Base-by-base conservation (phyloP, 1,140 invertebrate genomes). In the Macrocentrus cingulum region DNA sequence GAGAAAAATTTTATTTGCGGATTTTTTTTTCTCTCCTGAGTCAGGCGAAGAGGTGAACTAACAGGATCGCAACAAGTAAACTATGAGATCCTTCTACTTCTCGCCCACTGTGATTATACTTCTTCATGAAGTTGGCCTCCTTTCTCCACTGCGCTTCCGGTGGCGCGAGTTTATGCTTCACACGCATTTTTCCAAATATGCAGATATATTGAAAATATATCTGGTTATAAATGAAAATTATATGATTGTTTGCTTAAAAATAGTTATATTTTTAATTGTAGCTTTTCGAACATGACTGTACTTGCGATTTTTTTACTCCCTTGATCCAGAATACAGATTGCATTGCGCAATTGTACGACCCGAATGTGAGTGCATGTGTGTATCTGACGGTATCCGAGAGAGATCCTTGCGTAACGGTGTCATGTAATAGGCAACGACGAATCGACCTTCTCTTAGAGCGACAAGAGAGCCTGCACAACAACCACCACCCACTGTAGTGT, bases 31-130 rank as follows among this genome's bases (percentile, higher is more conserved):
- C n/a, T n/a, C n/a, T n/a, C n/a, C n/a, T n/a, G n/a, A 58, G 56
- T 23, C 2, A 50, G 42, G 37, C 61, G 63, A 62, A 67, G 63
- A 71, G 70, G 69, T 72, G 70, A 72, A 72, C 63, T 72, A 72
- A 72, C 70, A 72, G 70, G 68, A 71, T 71, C 68, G 70, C 70
- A 72, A 72, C 70, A 72, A 72, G 70, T 72, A 29, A n/a, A 29
- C 25, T 29, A 29, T 29, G 25, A 67, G 71, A 65, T 66, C 63
- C 63, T 59, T 64, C 63, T 62, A 62, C 66, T 69, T 67, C 63
- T 66, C 63, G 61, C 41, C 56, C 65, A 45, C 42, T 20, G 34
- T 56, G 45, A 29, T 45, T 44, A n/a, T n/a, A 45, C 19, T 25
- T 50, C 39, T 44, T 41, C 29, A 18, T 36, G 15, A 63, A 45